Percentiles rank a stretch among this genome's conserved stretches.
These are phyloP conservation scores for Paelopatides confundens DNA, from an alignment of 53 echinoderm and acorn worm genomes.

Conservation along the genomic window DNA sequence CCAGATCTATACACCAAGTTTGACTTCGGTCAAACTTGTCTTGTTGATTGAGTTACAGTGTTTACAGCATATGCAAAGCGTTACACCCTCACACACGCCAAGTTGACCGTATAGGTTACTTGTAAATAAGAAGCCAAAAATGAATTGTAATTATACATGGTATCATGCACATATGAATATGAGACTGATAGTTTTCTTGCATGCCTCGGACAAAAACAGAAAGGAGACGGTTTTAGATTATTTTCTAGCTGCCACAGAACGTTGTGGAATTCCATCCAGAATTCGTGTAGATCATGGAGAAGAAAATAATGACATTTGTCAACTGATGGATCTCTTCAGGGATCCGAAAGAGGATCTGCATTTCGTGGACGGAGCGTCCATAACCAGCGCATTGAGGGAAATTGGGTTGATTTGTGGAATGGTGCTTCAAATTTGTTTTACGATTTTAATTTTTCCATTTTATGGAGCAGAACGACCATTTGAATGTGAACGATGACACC, in stretches of 20 bases:
- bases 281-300: slow-evolving; percentile 55
- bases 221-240: not conserved
- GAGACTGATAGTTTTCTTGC: not conserved
- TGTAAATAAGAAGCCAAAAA: too few species aligned
- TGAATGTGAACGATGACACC: not conserved
- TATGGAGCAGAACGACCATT: not conserved
- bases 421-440: slow-evolving; percentile 58
- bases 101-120: too few species aligned
- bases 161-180: not conserved
- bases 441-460: slow-evolving; percentile 52
- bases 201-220: not conserved
- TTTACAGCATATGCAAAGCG: too few species aligned
- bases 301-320: slow-evolving; percentile 57
- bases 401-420: slow-evolving; percentile 67
- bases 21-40: too few species aligned
- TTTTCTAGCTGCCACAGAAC: not conserved
- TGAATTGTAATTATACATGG: not conserved
- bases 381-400: slow-evolving; percentile 69
- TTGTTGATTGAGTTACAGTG: too few species aligned
- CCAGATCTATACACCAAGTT: too few species aligned
- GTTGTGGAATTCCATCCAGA: not conserved
- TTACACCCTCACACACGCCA: too few species aligned
- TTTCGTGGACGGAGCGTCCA: slow-evolving; percentile 54
- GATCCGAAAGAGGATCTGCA: slow-evolving; percentile 39
- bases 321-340: slow-evolving; percentile 53